phyloP scores from a whole-genome alignment of 1,140 invertebrate species.

The Anadara kagoshimensis region DNA sequence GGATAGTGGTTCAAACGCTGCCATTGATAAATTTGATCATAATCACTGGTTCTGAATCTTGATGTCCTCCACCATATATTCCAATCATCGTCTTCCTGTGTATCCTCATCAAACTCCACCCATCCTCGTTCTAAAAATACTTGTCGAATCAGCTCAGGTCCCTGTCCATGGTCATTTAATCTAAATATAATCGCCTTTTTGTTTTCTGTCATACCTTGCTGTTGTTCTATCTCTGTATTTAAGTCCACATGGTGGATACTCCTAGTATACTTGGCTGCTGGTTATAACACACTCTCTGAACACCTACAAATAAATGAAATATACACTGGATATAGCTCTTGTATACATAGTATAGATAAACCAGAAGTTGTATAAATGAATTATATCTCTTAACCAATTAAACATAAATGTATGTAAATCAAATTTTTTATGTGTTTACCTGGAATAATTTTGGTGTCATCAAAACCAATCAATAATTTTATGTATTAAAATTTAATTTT shows the following conservation, averaged over 20 bases:
- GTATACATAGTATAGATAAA: too few species aligned
- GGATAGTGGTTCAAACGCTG: conserved; percentile 90
- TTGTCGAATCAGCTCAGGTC: conserved; percentile 84
- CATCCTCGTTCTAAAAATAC: conserved; percentile 83
- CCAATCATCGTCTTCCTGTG: conserved; percentile 82
- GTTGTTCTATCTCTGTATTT: background rate
- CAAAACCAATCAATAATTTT: too few species aligned
- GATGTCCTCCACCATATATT: conserved; percentile 88
- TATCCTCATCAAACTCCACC: conserved; percentile 81
- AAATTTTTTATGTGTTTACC: too few species aligned
- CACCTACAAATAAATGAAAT: background rate
- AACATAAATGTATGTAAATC: too few species aligned
- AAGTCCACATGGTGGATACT: background rate
- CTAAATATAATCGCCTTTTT: conserved; percentile 58
- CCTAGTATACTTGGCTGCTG: too few species aligned
- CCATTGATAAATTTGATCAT: conserved; percentile 82
- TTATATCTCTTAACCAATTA: too few species aligned
- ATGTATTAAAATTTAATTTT: too few species aligned
- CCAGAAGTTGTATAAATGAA: too few species aligned
- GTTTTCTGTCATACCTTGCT: conserved; percentile 18
- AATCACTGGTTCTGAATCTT: conserved; percentile 82
- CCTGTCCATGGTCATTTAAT: conserved; percentile 80
- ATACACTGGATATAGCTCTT: too few species aligned
- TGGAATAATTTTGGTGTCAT: too few species aligned
- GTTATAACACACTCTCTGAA: background rate